Base-by-base conservation (phyloP, 1,140 invertebrate genomes). In the Lucilia sericata region DNA sequence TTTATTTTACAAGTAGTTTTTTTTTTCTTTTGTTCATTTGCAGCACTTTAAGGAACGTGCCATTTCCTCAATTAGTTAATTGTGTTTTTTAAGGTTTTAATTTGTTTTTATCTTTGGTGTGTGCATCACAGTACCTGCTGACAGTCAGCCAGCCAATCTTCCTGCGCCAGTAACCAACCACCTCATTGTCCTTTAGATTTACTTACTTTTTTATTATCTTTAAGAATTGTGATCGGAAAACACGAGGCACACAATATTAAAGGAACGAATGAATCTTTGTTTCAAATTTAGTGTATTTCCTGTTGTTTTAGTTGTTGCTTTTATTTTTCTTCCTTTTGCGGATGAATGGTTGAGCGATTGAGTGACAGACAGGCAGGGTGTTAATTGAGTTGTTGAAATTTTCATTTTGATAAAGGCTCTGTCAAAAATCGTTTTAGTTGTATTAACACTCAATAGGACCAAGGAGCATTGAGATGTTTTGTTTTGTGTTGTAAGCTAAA, bases 61-160 rank as follows among this genome's bases (percentile, higher is more conserved):
- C 65, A 70, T n/a, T 70, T 70, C 65, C 65, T 70, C 65, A 25
- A 70, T 70, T 70, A 70, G 65, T 70, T 70, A 70, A 70, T 70
- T 70, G 65, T 70, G 19, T 70, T 21, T 21, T 19, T 70, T 70
- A 10, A 21, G 10, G 65, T 70, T 70, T 17, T 70, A 19, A 4
- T 70, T 70, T 70, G 17, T 70, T 21, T 70, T 21, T 70, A 21
- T 21, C 65, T 21, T 70, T 70, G 2, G 21, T 25, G 55, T 60
- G n/a, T 25, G 65, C 65, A 42, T 42, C 65, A 70, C 65, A 21
- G 3, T 70, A 70, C 21, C n/a, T 70, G 65, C n/a, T 10, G 14
- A 7, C 14, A 17, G 4, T 7, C 55, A 60, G 14, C n/a, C 14
- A 17, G 14, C n/a, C 55, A 60, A n/a, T n/a, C n/a, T 60, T 17